Base-by-base conservation (phyloP, 2,888 invertebrate genomes). In the Yponomeuta malinellus region DNA sequence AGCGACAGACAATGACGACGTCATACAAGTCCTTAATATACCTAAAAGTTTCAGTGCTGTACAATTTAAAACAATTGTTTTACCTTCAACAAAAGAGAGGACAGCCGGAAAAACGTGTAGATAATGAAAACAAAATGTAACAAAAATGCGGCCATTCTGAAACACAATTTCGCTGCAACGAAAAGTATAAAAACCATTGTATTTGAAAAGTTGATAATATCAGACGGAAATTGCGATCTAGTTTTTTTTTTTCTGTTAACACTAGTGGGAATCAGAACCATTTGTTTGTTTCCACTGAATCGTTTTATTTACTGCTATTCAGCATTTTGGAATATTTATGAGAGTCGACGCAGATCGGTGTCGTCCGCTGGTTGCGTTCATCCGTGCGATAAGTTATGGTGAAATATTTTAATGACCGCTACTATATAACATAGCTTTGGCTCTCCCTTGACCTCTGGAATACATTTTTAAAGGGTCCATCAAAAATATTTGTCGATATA, bases 311-410 rank as follows among this genome's bases (percentile, higher is more conserved):
- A 66, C 66, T 70, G 65, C 52, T 15, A 33, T 66, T 70, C 48
- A 52, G 65, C n/a, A 65, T 70, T 66, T 66, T 12, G 52, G 52
- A 66, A 70, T 70, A 70, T 65, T 70, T 70, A 70, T 52, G 70
- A 66, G 70, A 48, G 52, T 29, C 48, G 52, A 64, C 68, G 48
- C 48, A n/a, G 43, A 68, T 2, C 65, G 10, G 31, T 31, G 29
- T 29, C 33, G 31, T 31, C 33, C 33, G 65, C 10, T 12, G 29
- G 29, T 65, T 31, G 29, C 65, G 65, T 59, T 15, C 52, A 59
- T 59, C 15, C 52, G 52, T 59, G 12, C 15, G 52, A 5, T 12
- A 59, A 59, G 52, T 59, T 59, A 59, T 59, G 52, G 52, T 10
- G 10, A 52, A 52, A 52, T 43, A 8, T 43, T 43, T 43, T 8